A percentile compares a stretch with the other conserved stretches of the same genome.
These are phyloP conservation scores for Tenthredo distinguenda DNA, from an alignment of 2,888 invertebrate species.

Conservation along the genomic window DNA sequence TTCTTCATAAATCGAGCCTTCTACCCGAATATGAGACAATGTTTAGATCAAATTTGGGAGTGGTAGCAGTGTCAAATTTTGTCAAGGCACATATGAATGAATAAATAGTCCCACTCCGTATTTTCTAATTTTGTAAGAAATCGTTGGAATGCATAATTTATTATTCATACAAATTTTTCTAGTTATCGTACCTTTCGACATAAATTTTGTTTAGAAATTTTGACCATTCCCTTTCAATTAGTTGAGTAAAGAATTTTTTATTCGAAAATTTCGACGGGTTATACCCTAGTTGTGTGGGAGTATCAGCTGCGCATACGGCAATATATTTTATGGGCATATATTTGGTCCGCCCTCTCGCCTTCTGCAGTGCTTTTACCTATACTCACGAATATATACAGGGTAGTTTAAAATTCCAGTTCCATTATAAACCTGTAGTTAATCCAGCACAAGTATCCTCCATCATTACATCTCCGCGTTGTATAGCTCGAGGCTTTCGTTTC, in stretches of 20 bases:
- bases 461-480: background rate
- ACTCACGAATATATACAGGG: background rate
- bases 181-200: background rate
- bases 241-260: background rate
- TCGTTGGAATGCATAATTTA: background rate
- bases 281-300: background rate
- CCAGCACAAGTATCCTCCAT: background rate
- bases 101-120: background rate
- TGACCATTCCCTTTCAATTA: background rate
- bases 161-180: background rate
- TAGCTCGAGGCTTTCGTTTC: background rate
- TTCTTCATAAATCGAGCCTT: background rate
- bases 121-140: background rate
- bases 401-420: conserved; percentile 47
- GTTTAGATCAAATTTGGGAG: background rate
- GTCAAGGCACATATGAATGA: no score
- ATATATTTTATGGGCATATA: conserved; percentile 30
- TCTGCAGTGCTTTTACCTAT: background rate
- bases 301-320: conserved; percentile 35
- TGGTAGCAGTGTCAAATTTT: background rate
- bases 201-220: background rate
- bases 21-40: background rate
- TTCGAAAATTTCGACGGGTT: background rate
- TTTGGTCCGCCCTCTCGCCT: conserved; percentile 30
- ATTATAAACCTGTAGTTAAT: conserved; percentile 39